These are phyloP conservation scores for Apis cerana DNA, from an alignment of 1,140 invertebrate genomes.

Conservation along the genomic window DNA sequence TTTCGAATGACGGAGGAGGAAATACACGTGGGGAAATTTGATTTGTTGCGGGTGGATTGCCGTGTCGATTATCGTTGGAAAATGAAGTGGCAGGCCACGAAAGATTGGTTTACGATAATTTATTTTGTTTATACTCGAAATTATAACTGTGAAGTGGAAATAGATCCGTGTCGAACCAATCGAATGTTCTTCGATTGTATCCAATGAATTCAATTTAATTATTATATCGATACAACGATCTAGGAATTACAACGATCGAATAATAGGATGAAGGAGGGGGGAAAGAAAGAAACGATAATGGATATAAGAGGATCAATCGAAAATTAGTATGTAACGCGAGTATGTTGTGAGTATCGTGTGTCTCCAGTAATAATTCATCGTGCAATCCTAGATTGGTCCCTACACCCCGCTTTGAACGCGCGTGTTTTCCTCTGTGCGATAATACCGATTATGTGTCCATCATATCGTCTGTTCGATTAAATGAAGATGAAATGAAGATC, in stretches of 20 bases:
- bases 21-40: slow-evolving; percentile 1
- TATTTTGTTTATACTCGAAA: not conserved
- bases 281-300: not conserved
- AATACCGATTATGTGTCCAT: slow-evolving; percentile 20
- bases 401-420: slow-evolving; percentile 7
- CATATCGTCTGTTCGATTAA: not conserved
- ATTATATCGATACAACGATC: no score
- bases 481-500: no score
- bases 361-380: slow-evolving; percentile 24
- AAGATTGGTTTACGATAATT: no score
- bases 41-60: not conserved
- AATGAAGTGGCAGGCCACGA: not conserved
- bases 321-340: slow-evolving; percentile 24
- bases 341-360: slow-evolving; percentile 8
- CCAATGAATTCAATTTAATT: no score
- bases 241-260: not conserved
- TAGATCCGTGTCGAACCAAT: not conserved
- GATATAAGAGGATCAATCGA: not conserved
- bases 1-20: not conserved
- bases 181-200: not conserved
- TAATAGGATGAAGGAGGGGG: not conserved
- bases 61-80: not conserved
- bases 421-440: slow-evolving; percentile 6
- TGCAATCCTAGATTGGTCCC: slow-evolving; percentile 16
- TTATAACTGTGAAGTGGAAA: not conserved